phyloP scores from a whole-genome alignment of 1,140 invertebrate genomes.

The Neodiprion fabricii region DNA sequence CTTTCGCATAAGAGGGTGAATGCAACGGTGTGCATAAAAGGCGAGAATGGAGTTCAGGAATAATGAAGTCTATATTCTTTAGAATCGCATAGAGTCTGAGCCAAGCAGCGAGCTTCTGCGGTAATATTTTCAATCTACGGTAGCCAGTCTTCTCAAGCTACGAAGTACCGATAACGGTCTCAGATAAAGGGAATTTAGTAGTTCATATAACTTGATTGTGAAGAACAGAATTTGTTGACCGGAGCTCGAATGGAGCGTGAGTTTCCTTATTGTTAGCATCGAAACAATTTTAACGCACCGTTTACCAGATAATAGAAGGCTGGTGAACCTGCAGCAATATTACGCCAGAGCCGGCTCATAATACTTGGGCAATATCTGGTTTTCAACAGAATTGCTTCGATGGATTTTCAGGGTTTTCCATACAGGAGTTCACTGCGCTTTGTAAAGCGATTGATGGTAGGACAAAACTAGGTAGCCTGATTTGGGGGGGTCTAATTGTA shows the following conservation, averaged over 20 bases:
- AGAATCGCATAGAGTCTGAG: not conserved
- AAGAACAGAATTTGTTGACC: slow-evolving; percentile 3
- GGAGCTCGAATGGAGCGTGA: not conserved
- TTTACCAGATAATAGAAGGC: not conserved
- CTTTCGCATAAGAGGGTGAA: no score
- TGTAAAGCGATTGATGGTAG: no score
- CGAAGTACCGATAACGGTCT: not conserved
- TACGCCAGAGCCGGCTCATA: no score
- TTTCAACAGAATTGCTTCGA: no score
- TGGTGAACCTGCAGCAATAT: no score
- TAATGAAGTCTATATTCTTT: not conserved
- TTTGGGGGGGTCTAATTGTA: no score
- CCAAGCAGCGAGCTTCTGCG: not conserved
- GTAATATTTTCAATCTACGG: not conserved
- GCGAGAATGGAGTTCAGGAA: not conserved
- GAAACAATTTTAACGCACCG: not conserved
- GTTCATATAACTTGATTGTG: not conserved
- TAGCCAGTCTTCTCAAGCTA: not conserved
- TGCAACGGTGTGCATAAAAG: not conserved
- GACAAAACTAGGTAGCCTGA: no score
- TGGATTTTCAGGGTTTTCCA: no score
- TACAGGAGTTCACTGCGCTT: no score
- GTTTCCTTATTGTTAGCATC: not conserved
- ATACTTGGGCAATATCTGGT: no score
- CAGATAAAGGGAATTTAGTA: not conserved